Base-by-base conservation (phyloP, 1,140 invertebrate genomes). In the Hyphantria cunea region DNA sequence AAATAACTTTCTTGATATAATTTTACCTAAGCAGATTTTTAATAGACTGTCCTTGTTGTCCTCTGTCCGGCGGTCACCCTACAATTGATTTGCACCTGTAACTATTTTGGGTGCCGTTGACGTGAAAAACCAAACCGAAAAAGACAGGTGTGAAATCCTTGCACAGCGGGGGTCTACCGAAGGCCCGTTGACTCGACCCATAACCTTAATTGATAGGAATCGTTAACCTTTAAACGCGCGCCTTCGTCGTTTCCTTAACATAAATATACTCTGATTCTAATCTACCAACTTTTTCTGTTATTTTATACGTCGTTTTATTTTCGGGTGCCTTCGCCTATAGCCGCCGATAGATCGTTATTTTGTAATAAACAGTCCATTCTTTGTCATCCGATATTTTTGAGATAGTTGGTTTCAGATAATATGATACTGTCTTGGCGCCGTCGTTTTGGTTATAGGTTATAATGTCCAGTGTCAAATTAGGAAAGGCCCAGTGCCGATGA, bases 181-280 rank as follows among this genome's bases (percentile, higher is more conserved):
- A 12, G 72, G 70, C 76, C 79, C 81, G 83, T 82, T 80, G 78
- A 70, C 72, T 79, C 78, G 70, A 75, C 84, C 82, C 79, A 89
- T 87, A 87, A 86, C 84, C 80, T 85, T 90, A 90, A 90, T 90
- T 89, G 86, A 90, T 90, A 90, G 87, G 82, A 82, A 90, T 90
- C 87, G 87, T 89, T 90, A 86, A 84, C 84, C 86, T 84, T 87
- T 84, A 86, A 86, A 76, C 69, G 72, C 70, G 70, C 73, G 77
- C 80, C 78, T 78, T 79, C 74, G 49, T 68, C 75, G 83, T 84
- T 85, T 80, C 87, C 80, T 82, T 71, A 72, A 82, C 85, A 87
- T 88, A 88, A 90, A 90, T 85, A 89, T 10, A 10, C 64, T 70
- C 60, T 64, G 88, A 90, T 90, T 82, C 70, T 86, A 80, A 90